phyloP scores from a whole-genome alignment of 1,140 invertebrate genomes.

The Trinorchestia longiramus region DNA sequence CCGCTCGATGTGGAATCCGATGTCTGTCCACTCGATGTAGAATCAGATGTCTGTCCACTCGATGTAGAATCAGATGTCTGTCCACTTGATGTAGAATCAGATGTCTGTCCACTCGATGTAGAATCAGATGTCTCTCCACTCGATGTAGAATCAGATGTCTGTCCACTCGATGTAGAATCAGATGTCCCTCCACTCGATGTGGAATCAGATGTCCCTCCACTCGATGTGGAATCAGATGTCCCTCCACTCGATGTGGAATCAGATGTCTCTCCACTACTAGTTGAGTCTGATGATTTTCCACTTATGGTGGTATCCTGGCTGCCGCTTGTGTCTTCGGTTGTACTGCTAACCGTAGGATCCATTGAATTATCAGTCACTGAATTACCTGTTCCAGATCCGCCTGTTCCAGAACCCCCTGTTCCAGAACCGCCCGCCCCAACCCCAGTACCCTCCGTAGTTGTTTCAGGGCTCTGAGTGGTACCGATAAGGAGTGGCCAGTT shows the following conservation, averaged over 20 bases:
- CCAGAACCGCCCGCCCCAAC: neutral
- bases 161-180: neutral
- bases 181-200: neutral
- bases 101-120: neutral
- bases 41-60: neutral
- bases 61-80: too few relatives aligned
- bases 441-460: neutral
- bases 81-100: neutral
- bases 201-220: neutral
- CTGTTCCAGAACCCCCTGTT: neutral
- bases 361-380: neutral
- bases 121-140: neutral
- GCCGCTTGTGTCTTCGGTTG: neutral
- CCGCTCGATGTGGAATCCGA: neutral
- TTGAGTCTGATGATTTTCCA: neutral
- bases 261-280: neutral
- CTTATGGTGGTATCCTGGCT: neutral
- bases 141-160: neutral
- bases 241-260: neutral
- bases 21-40: neutral
- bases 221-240: too few relatives aligned
- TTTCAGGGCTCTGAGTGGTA: neutral
- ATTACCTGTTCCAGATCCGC: neutral
- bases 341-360: neutral
- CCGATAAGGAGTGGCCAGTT: neutral